Evolutionary conservation across 2,797 vertebrate species (phyloP).

Genomic region (Melanotaenia trifasciata): DNA sequence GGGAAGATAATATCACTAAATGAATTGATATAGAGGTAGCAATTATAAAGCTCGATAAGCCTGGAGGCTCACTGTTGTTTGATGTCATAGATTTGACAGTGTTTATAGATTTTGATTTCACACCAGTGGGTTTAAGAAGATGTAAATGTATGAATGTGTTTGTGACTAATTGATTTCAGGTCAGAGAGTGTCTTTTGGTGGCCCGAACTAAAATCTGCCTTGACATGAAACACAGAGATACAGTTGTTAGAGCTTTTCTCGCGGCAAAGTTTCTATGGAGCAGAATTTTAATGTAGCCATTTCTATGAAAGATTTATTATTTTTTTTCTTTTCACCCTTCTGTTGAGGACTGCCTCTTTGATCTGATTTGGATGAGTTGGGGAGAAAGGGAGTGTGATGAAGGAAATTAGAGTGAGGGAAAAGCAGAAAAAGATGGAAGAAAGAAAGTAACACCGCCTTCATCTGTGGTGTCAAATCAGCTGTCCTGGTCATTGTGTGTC

Average conservation of each 20-base stretch:
- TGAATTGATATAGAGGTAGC: conserved; percentile 57
- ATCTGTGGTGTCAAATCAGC: not conserved
- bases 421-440: conserved; percentile 22
- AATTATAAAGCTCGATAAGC: conserved; percentile 51
- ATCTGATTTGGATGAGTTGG: conserved; percentile 59
- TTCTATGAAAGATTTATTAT: conserved; percentile 64
- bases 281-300: conserved; percentile 64
- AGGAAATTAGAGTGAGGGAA: conserved; percentile 38
- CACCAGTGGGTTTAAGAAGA: conserved; percentile 4
- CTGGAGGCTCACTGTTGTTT: conserved; percentile 41
- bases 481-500: not conserved
- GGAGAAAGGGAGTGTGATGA: conserved; percentile 11
- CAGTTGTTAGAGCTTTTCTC: conserved; percentile 45
- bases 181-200: conserved; percentile 24
- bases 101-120: conserved; percentile 50
- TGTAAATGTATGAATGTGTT: conserved; percentile 28
- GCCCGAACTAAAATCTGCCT: conserved; percentile 28
- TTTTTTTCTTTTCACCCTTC: conserved; percentile 46
- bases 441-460: conserved; percentile 12
- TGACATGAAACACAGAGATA: conserved; percentile 37
- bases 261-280: conserved; percentile 52
- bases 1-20: conserved; percentile 50
- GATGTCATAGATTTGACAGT: conserved; percentile 53
- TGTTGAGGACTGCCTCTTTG: conserved; percentile 67
- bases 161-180: conserved; percentile 46